A percentile compares a stretch with the other conserved stretches of the same genome.
Evolutionary conservation across 2,797 vertebrate genomes (phyloP).

Genomic region (Siniperca obscura): DNA sequence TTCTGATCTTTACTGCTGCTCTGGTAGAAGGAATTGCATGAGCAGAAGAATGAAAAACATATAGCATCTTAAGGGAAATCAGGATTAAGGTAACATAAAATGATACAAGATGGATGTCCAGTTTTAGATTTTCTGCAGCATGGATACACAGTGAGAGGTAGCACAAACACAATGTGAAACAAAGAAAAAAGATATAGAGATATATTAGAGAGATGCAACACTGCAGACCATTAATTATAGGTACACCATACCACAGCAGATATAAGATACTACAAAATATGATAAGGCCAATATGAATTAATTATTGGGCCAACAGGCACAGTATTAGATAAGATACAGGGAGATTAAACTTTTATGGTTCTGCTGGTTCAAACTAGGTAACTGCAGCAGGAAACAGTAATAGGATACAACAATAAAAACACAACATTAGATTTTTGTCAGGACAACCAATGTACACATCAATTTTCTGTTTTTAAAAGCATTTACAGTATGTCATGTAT

Average conservation of each 20-base stretch:
- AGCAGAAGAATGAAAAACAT: slow-evolving; percentile 11
- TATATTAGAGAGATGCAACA: neutral
- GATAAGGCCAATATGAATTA: slow-evolving; percentile 32
- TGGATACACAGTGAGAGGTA: neutral
- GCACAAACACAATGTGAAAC: neutral
- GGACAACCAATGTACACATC: neutral
- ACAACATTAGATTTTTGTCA: neutral
- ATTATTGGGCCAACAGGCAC: slow-evolving; percentile 14
- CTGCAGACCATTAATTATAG: slow-evolving; percentile 7
- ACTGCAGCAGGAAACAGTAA: slow-evolving; percentile 11
- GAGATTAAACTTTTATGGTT: slow-evolving; percentile 40
- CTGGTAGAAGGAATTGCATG: neutral
- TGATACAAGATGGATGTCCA: neutral
- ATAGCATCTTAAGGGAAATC: slow-evolving; percentile 7
- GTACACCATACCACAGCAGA: neutral
- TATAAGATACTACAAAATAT: neutral
- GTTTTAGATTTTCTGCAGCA: neutral
- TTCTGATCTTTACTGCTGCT: slow-evolving; percentile 9
- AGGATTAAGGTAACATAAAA: neutral
- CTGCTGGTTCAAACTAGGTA: slow-evolving; percentile 26
- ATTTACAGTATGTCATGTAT: neutral
- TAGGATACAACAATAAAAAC: neutral
- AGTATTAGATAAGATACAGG: slow-evolving; percentile 17
- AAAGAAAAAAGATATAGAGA: neutral
- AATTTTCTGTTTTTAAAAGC: neutral